Evolutionary conservation across 2,113 vertebrate species (phyloP).

Genomic region (Amblyopsis rosae): DNA sequence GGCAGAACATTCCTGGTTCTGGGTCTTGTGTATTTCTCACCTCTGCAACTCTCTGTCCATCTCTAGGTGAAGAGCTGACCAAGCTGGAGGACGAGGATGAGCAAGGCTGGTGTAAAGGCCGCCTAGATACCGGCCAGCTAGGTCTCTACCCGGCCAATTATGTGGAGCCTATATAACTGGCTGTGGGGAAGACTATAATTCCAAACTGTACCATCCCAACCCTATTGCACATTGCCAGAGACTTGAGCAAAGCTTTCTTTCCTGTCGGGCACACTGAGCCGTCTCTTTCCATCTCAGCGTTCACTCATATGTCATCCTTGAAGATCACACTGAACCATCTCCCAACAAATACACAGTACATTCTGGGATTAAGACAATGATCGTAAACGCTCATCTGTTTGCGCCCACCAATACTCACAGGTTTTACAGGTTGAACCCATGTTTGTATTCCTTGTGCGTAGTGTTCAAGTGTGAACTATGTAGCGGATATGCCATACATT

Average conservation of each 20-base stretch:
- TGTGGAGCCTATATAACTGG: slow-evolving; percentile 85
- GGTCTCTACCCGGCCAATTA: slow-evolving; percentile 97
- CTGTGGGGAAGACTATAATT: slow-evolving; percentile 28
- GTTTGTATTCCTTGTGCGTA: slow-evolving; percentile 45
- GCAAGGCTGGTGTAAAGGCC: slow-evolving; percentile 98
- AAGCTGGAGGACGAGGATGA: slow-evolving; percentile 96
- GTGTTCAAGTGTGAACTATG: slow-evolving; percentile 52
- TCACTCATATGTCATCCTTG: slow-evolving; percentile 24
- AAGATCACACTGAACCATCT: slow-evolving; percentile 12
- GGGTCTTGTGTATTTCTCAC: background rate
- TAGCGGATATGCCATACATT: slow-evolving; percentile 57
- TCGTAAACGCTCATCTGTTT: slow-evolving; percentile 26
- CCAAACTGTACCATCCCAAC: slow-evolving; percentile 59
- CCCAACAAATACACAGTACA: slow-evolving; percentile 2
- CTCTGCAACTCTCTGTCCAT: slow-evolving; percentile 10
- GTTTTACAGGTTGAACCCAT: slow-evolving; percentile 29
- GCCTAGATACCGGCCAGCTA: slow-evolving; percentile 89
- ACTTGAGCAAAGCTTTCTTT: slow-evolving; percentile 57
- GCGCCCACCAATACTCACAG: slow-evolving; percentile 5
- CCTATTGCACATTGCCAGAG: slow-evolving; percentile 66
- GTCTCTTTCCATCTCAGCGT: slow-evolving; percentile 40
- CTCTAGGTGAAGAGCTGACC: slow-evolving; percentile 88
- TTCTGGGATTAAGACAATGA: slow-evolving; percentile 13
- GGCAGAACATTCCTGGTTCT: too few species aligned
- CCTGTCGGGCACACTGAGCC: slow-evolving; percentile 51